These are phyloP conservation scores for Aptenodytes patagonicus DNA, from an alignment of 2,113 vertebrate species.

Conservation along the genomic window DNA sequence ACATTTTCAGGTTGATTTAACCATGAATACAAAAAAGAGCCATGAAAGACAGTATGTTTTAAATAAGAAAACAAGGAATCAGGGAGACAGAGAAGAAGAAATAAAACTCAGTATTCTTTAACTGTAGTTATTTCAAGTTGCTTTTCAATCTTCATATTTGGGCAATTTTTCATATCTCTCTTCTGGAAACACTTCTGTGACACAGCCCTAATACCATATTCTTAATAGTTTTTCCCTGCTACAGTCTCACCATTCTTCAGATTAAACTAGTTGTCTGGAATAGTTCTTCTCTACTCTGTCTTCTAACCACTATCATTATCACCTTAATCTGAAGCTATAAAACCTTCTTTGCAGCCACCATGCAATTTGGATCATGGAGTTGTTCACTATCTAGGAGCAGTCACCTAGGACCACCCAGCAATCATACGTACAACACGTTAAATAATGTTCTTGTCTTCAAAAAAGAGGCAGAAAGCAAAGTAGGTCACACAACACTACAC, in stretches of 20 bases:
- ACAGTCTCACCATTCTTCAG: background rate
- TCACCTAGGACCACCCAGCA: background rate
- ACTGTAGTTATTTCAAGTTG: background rate
- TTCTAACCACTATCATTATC: background rate
- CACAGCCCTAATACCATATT: background rate
- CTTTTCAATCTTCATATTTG: background rate
- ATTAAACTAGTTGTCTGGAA: background rate
- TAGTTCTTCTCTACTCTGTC: background rate
- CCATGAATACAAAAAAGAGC: background rate
- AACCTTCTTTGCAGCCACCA: background rate
- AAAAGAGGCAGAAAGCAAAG: background rate
- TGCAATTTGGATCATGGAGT: background rate
- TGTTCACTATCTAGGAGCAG: background rate
- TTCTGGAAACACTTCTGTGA: background rate
- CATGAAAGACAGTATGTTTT: background rate
- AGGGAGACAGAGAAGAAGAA: background rate
- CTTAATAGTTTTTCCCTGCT: background rate
- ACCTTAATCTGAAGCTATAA: background rate
- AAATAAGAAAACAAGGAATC: background rate
- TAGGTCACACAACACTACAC: background rate
- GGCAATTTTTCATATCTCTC: background rate
- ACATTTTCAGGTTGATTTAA: background rate
- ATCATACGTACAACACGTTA: background rate
- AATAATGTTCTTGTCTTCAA: background rate
- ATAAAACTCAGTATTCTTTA: background rate